phyloP scores from a whole-genome alignment of 2,888 invertebrate genomes.

The Amiota minor region DNA sequence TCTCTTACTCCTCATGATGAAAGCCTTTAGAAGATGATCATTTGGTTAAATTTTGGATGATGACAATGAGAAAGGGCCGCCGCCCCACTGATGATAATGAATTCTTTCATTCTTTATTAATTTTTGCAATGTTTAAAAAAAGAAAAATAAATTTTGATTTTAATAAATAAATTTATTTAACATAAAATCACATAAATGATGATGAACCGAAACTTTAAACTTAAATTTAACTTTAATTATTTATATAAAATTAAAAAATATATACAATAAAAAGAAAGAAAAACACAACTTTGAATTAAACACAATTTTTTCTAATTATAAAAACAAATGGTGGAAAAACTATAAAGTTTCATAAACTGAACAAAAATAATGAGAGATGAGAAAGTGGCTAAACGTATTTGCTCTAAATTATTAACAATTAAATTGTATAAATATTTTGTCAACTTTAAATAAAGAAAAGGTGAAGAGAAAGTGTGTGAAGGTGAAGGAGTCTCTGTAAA shows the following conservation, averaged over 20 bases:
- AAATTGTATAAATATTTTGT: too few species aligned
- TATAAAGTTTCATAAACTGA: slow-evolving; percentile 40
- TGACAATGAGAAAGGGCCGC: too few species aligned
- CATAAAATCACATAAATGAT: slow-evolving; percentile 25
- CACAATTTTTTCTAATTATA: slow-evolving; percentile 64
- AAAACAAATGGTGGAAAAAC: slow-evolving; percentile 43
- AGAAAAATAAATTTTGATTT: background rate
- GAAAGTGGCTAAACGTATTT: slow-evolving; percentile 14
- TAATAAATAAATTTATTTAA: slow-evolving; percentile 16
- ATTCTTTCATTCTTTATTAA: background rate
- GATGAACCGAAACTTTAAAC: slow-evolving; percentile 75
- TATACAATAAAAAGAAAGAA: slow-evolving; percentile 32
- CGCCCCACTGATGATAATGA: slow-evolving; percentile 44
- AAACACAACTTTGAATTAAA: slow-evolving; percentile 35
- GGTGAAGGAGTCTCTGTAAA: too few species aligned
- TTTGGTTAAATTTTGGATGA: too few species aligned
- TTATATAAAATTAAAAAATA: slow-evolving; percentile 44
- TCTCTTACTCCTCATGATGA: too few species aligned
- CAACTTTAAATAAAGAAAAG: too few species aligned
- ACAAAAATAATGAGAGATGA: slow-evolving; percentile 35
- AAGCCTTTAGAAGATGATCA: too few species aligned
- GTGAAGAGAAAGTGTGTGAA: too few species aligned
- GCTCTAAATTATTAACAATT: too few species aligned
- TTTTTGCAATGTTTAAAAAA: slow-evolving; percentile 14
- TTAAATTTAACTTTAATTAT: slow-evolving; percentile 64